These are phyloP conservation scores for Pollenia labialis DNA, from an alignment of 2,888 invertebrate species.

Conservation along the genomic window DNA sequence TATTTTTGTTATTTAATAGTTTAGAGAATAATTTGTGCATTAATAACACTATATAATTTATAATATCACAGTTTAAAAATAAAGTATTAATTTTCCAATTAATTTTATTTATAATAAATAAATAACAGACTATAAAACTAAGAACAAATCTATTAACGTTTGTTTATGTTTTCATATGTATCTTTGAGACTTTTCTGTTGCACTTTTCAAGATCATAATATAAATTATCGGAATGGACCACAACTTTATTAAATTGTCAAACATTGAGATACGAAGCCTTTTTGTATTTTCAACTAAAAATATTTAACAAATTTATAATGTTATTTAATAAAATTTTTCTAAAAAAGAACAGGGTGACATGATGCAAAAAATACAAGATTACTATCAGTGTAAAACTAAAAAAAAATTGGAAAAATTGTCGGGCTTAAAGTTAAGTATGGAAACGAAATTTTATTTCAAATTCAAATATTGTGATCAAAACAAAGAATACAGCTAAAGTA, in stretches of 20 bases:
- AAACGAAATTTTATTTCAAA: no score
- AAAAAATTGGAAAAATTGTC: no score
- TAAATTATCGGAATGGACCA: conserved; percentile 34
- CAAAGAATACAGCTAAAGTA: no score
- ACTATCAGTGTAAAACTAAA: neutral
- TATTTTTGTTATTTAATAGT: neutral
- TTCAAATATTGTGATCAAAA: no score
- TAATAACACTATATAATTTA: conserved; percentile 39
- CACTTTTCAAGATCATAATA: conserved; percentile 56
- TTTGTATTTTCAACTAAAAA: neutral
- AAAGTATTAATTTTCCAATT: conserved; percentile 58
- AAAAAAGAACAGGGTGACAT: conserved; percentile 13
- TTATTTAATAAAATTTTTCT: conserved; percentile 36
- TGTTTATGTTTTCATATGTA: conserved; percentile 24
- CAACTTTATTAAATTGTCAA: conserved; percentile 61
- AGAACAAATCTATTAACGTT: conserved; percentile 26
- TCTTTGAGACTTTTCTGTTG: conserved; percentile 2
- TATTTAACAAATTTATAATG: conserved; percentile 36
- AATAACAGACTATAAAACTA: neutral
- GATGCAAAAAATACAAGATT: neutral
- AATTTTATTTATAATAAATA: conserved; percentile 40
- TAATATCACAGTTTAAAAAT: conserved; percentile 26
- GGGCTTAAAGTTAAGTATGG: no score
- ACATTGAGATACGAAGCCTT: neutral
- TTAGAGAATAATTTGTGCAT: conserved; percentile 44